Base-by-base conservation (phyloP, 2,888 invertebrate species). In the Lydus trimaculatus region DNA sequence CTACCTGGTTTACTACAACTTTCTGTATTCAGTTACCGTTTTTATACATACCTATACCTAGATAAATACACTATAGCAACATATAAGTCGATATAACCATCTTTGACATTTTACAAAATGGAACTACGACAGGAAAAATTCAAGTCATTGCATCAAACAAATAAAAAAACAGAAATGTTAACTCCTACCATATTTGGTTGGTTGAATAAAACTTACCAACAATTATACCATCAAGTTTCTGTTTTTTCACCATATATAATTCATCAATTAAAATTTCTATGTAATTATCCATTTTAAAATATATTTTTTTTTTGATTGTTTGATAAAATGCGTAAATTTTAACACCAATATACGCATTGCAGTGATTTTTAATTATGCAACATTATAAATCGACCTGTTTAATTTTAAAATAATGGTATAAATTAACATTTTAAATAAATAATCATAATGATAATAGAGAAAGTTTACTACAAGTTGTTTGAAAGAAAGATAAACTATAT, bases 341-440 rank as follows among this genome's bases (percentile, higher is more conserved):
- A 48, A 48, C 3, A 48, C 20, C 5, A 48, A 20, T 20, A 48
- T 9, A 11, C 48, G 48, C 48, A 48, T 20, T 48, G 48, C 48
- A 13, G 48, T 48, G 20, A 4, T 48, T 20, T 20, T 48, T 15
- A 48, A 48, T 48, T 48, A 11, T 20, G 8, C 48, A 48, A 48
- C 20, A 11, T 6, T 43, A 61, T 23, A 67, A 64, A 64, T 67
- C 64, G 39, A 48, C 63, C 64, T 59, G 64, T 63, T 63, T 20
- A 58, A 56, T 52, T 66, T 59, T 63, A 59, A 67, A 59, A 61
- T 31, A 48, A 48, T 67, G 39, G 56, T 67, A 39, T 67, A 31
- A 61, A 67, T 67, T 67, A 64, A 64, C 67, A 67, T 67, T 67
- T 64, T 39, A 48, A 48, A 43, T 43, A 39, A n/a, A n/a, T 39